Evolutionary conservation across 2,797 vertebrate species (phyloP), one percentile per base, ranked within the genome.

Genomic region (Bradypodion ventrale): DNA sequence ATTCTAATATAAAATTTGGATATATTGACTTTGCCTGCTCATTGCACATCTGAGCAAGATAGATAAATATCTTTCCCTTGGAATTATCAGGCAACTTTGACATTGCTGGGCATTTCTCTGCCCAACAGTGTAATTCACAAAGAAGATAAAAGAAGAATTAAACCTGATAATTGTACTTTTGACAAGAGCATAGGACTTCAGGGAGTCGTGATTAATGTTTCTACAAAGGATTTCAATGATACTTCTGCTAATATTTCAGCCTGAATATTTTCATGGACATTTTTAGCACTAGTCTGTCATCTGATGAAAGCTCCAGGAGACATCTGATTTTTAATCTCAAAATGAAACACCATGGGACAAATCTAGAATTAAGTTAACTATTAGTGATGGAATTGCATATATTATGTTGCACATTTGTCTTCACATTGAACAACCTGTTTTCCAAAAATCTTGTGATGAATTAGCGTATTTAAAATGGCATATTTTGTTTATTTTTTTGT

Each of bases 1-100:
- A 19, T 60, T 74, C n/a, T 83, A 91, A 88, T 87, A 88, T 89
- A 89, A 87, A 93, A 92, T 84, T 68, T 90, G 88, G 75, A 90
- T 93, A 93, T 91, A 94, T 93, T 91, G 86, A 87, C 88, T 87
- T 77, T 87, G 70, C 46, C 92, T 25, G 89, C 87, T 94, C 93
- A 93, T 75, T 93, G 92, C 87, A 84, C 84, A 78, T 90, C 46
- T 80, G 1, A 90, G 79, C 87, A 87, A 84, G 52, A 87, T 84
- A 91, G 91, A 95, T 88, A 93, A 94, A 93, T 91, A 87, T 85
- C 91, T 73, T 75, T 87, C 88, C 65, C 32, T 16, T 0, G 85
- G 89, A 85, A 82, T 87, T 62, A 56, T 65, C 63, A 82, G 21
- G 44, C 89, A 87, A 92, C 92, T 93, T 92, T 93, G 93, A 90